Evolutionary conservation across 2,797 vertebrate species (phyloP), one percentile per base, ranked within the genome.

Genomic region (Decapterus maruadsi): DNA sequence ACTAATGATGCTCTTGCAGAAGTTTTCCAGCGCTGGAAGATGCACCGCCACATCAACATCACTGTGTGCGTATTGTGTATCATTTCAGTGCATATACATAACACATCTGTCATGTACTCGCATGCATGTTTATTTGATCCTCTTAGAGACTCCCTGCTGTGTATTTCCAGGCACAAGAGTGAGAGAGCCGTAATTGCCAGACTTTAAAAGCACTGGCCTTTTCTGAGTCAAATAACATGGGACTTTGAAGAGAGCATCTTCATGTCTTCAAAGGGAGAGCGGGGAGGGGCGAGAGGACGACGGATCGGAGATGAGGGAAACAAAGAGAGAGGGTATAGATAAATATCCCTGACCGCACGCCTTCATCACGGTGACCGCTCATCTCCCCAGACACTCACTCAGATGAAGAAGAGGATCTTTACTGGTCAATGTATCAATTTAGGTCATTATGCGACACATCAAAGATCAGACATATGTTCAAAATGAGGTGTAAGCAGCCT

Each of bases 221-320:
- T 81, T 76, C 73, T 73, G 57, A 80, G 74, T 83, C 80, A 77
- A 81, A 89, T 80, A 84, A 67, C 72, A 72, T 53, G 53, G 53
- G 76, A 81, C 83, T 87, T 89, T 87, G 83, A 89, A 87, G 80
- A 75, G 73, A 67, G 69, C 67, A 77, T 84, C 82, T 79, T 78
- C 26, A 22, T 72, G 71, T 87, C 84, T 83, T 90, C 81, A 87
- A 87, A 92, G 74, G 59, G 58, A 60, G 55, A 59, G 42, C 29
- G 16, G 57, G 34, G 34, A 50, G 75, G 71, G 36, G 64, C 45
- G 56, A 6, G 58, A 34, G 64, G 17, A 62, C 14, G 34, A 73
- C 19, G 46, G 13, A 63, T 34, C 64, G 22, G 48, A 60, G 56
- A 62, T 2, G 8, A 59, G 50, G n/a, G 20, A 68, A 62, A 83